A percentile compares a stretch with the other conserved stretches of the same genome.
These are phyloP conservation scores for Istiophorus platypterus DNA, from an alignment of 2,113 vertebrate genomes.

Conservation along the genomic window DNA sequence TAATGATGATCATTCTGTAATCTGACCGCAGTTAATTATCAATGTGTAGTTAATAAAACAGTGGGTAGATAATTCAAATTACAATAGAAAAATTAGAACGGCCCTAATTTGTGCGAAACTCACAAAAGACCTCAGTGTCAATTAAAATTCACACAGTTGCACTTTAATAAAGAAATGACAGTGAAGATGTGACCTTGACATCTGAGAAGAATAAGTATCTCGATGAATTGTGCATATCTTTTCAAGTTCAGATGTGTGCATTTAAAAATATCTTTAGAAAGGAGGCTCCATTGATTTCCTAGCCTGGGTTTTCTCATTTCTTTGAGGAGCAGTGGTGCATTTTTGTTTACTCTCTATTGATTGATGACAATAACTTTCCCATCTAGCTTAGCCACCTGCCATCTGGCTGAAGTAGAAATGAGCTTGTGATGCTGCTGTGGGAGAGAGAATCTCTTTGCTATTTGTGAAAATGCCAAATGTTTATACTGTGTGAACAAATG, in stretches of 20 bases:
- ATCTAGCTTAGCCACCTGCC: slow-evolving; percentile 57
- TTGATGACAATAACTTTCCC: slow-evolving; percentile 64
- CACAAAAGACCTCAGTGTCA: not conserved
- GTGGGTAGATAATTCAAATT: slow-evolving; percentile 28
- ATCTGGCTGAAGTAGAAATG: slow-evolving; percentile 50
- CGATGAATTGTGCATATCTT: slow-evolving; percentile 17
- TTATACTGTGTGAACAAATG: slow-evolving; percentile 45
- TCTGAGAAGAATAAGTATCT: not conserved
- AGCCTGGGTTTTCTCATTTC: slow-evolving; percentile 52
- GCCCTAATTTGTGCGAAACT: slow-evolving; percentile 13
- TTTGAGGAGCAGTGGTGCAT: slow-evolving; percentile 42
- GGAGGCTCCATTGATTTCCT: slow-evolving; percentile 32
- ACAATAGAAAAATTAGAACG: slow-evolving; percentile 15
- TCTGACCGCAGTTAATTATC: slow-evolving; percentile 28
- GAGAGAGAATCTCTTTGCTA: slow-evolving; percentile 41
- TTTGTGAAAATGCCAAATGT: slow-evolving; percentile 53
- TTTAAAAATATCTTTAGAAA: slow-evolving; percentile 1
- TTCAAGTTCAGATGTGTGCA: not conserved
- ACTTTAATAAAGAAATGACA: slow-evolving; percentile 21
- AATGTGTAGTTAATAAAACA: slow-evolving; percentile 26
- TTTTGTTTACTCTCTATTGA: slow-evolving; percentile 66
- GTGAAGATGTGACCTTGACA: not conserved
- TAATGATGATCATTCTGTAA: slow-evolving; percentile 15
- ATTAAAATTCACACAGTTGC: slow-evolving; percentile 6
- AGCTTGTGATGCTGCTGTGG: slow-evolving; percentile 39